These are phyloP conservation scores for Aphelenchoides bicaudatus DNA, from an alignment of 2,888 invertebrate genomes.

Conservation along the genomic window DNA sequence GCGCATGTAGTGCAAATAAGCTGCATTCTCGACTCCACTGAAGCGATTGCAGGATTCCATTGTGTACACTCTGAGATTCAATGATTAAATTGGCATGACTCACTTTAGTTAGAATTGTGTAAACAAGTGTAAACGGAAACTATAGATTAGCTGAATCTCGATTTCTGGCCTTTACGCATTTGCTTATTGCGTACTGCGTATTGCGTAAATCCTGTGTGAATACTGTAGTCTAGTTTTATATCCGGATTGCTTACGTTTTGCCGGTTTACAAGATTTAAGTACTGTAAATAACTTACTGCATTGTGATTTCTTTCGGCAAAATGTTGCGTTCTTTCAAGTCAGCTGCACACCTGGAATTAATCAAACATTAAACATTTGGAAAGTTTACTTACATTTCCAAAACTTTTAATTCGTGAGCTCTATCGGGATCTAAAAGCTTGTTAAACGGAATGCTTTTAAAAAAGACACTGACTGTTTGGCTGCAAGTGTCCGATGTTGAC, in stretches of 20 bases:
- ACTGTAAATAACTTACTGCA: constrained; percentile 25
- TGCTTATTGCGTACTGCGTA: constrained; percentile 6
- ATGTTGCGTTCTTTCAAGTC: constrained; percentile 29
- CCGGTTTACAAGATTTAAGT: too few relatives aligned
- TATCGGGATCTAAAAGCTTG: constrained; percentile 24
- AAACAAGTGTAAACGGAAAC: too few relatives aligned
- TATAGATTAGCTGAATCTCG: not conserved
- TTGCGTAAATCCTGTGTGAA: not conserved
- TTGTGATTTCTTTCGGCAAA: constrained; percentile 25
- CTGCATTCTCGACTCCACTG: constrained; percentile 55
- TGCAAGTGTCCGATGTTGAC: constrained; percentile 28
- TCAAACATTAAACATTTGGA: too few relatives aligned
- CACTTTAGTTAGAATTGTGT: too few relatives aligned
- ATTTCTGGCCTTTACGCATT: not conserved
- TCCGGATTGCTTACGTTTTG: too few relatives aligned
- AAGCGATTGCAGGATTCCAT: constrained; percentile 52
- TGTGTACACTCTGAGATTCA: constrained; percentile 43
- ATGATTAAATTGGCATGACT: not conserved
- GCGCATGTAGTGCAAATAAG: constrained; percentile 51
- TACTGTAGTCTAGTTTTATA: not conserved
- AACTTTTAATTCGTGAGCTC: constrained; percentile 25
- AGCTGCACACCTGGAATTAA: constrained; percentile 27
- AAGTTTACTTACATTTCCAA: too few relatives aligned
- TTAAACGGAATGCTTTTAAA: not conserved
- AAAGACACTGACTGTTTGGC: constrained; percentile 22